A percentile compares a stretch with the other conserved stretches of the same genome.
phyloP scores from a whole-genome alignment of 2,797 vertebrate genomes.

The Eulemur rubriventer region DNA sequence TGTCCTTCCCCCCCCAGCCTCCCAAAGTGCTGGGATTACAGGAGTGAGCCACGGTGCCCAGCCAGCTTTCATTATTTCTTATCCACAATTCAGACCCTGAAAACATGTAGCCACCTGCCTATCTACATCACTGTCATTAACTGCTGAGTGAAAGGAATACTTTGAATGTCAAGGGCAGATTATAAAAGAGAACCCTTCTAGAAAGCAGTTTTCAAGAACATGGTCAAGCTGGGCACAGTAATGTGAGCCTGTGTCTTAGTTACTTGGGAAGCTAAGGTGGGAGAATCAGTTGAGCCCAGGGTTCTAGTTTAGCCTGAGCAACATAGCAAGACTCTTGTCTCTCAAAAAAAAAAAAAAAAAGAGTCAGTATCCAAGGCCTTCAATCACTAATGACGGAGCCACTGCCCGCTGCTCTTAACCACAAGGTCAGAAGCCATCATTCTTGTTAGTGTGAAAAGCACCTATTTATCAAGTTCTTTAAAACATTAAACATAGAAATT shows the following conservation, averaged over 20 bases:
- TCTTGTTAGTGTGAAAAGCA: not conserved
- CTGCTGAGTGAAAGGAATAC: conserved; percentile 5
- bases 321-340: not conserved
- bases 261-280: not conserved
- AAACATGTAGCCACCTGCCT: conserved; percentile 21
- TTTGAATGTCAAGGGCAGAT: conserved; percentile 53
- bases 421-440: not conserved
- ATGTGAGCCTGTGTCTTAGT: not conserved
- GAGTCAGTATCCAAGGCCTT: not conserved
- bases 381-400: not conserved
- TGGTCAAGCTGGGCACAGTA: not conserved
- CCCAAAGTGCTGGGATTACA: not conserved
- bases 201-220: conserved; percentile 34
- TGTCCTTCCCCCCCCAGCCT: not conserved
- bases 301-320: not conserved
- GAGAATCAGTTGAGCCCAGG: not conserved
- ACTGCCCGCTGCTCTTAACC: not conserved
- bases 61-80: not conserved
- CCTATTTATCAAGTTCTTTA: not conserved
- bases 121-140: conserved; percentile 40
- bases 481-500: not conserved
- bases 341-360: not conserved
- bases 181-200: not conserved
- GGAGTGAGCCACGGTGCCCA: not conserved
- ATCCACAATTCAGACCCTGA: not conserved